Evolutionary conservation across 2,888 invertebrate genomes (phyloP).

Genomic region (Hydroisotoma schaefferi): DNA sequence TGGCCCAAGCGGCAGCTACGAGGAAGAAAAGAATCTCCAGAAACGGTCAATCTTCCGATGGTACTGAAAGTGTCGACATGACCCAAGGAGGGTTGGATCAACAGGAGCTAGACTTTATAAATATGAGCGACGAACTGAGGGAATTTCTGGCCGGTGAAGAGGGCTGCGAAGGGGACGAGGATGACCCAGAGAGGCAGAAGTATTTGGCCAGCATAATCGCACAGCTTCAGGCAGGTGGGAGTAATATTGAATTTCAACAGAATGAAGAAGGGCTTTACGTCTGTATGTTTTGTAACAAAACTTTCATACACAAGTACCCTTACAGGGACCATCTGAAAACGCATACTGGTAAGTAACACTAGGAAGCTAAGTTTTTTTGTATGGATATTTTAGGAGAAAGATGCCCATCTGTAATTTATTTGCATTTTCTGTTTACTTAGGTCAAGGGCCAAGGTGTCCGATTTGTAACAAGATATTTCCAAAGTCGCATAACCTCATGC

Average conservation of each 20-base stretch:
- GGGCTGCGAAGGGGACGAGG: constrained; percentile 12
- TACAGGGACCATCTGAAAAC: constrained; percentile 46
- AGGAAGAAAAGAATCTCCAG: too few relatives aligned
- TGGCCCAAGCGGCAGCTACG: too few relatives aligned
- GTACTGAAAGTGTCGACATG: neutral
- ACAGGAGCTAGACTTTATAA: neutral
- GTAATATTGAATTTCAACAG: constrained; percentile 31
- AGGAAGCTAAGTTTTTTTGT: neutral
- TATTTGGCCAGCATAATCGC: constrained; percentile 4
- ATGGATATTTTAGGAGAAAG: neutral
- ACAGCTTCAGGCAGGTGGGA: constrained; percentile 5
- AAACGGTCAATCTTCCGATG: neutral
- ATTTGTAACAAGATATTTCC: constrained; percentile 34
- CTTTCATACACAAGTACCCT: constrained; percentile 47
- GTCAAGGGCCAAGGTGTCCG: constrained; percentile 42
- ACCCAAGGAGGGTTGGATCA: neutral
- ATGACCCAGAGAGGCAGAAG: constrained; percentile 10
- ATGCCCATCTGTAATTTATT: neutral
- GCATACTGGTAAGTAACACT: constrained; percentile 32
- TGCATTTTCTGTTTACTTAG: constrained; percentile 13
- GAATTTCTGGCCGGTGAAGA: constrained; percentile 21
- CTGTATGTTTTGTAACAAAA: constrained; percentile 44
- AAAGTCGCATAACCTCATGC: constrained; percentile 42
- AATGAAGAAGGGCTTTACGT: constrained; percentile 44
- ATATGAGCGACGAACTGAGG: too few relatives aligned